Base-by-base conservation (phyloP, 2,888 invertebrate species). In the Epistrophe eligans region DNA sequence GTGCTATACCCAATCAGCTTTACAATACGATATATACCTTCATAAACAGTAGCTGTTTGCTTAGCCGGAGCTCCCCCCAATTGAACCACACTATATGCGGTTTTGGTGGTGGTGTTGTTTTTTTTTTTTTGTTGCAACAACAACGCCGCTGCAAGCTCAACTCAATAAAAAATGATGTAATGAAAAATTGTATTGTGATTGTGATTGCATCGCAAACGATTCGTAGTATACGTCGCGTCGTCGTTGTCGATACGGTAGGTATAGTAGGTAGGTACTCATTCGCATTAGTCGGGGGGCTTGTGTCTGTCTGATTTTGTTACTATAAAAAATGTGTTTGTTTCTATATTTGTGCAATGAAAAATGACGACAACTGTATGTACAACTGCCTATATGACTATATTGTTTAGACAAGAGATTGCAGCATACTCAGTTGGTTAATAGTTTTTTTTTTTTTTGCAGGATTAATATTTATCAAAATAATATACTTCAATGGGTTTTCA, bases 141-240 rank as follows among this genome's bases (percentile, higher is more conserved):
- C 64, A 28, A 19, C 55, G 9, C 7, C 55, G 9, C 7, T 9
- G 9, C 4, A 35, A 7, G 9, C 35, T 24, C 13, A 43, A 43
- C 50, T 67, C 67, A 52, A 67, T 67, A 67, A 55, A 81, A 1
- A 81, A 70, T 81, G 76, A 81, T 64, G 81, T 71, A 81, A 70
- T 70, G 50, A 74, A 79, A 84, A 57, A 64, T 74, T 84, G 57
- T 62, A 57, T 79, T 74, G 70, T 74, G 83, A 57, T 79, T 74
- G 70, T 74, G 83, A 79, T 83, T 79, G 62, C 73, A 74, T 83
- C 67, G 77, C 24, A 67, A 60, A 13, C 19, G 60, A 19, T 38
- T 62, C 62, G 24, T 24, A 15, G 43, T 15, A 11, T 24, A 24
- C 24, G 24, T 24, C 24, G 24, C 24, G 24, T 24, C 24, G 24